Evolutionary conservation across 2,888 invertebrate species (phyloP), one percentile per base, ranked within the genome.

Genomic region (Amphipoea lucens): DNA sequence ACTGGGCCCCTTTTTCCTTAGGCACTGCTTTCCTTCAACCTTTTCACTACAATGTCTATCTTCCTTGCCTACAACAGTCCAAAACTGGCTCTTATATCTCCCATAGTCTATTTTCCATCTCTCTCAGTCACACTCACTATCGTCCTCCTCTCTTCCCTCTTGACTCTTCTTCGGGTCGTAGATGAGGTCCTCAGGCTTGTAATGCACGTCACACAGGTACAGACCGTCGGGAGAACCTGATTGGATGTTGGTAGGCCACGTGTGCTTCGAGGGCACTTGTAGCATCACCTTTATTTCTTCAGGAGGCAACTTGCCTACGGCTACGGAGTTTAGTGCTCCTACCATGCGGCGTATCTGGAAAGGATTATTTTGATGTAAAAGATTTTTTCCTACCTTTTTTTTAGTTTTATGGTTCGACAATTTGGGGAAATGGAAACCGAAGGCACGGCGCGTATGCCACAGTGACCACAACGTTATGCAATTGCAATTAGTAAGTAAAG

Each of bases 271-370:
- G 0, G 99, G 99, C 67, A 98, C 97, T 92, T 98, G 98, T 76
- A 99, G 96, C 98, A 99, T 98, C 90, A 97, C 97, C 92, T 97
- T 97, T 79, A 99, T 96, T 90, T 98, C 98, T 87, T 97, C 97
- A 68, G 97, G 95, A 57, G 97, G 97, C 69, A 98, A 93, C 88
- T 93, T 96, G 74, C 97, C 98, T 82, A 93, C 93, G 11, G 97
- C 98, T 2, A 98, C 97, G 9, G 97, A 96, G 74, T 98, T 93
- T 68, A 98, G 91, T 7, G 98, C 94, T 66, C 97, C 98, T 78
- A 98, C 97, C 93, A 98, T 98, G 80, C 98, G 97, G 74, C 99
- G 97, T 67, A 99, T 98, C 98, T 98, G 94, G 68, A 95, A 94
- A 89, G 17, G 68, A 29, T 65, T 36, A 17, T 23, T 45, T n/a